phyloP scores from a whole-genome alignment of 2,888 invertebrate species.

The Microplitis manilae region DNA sequence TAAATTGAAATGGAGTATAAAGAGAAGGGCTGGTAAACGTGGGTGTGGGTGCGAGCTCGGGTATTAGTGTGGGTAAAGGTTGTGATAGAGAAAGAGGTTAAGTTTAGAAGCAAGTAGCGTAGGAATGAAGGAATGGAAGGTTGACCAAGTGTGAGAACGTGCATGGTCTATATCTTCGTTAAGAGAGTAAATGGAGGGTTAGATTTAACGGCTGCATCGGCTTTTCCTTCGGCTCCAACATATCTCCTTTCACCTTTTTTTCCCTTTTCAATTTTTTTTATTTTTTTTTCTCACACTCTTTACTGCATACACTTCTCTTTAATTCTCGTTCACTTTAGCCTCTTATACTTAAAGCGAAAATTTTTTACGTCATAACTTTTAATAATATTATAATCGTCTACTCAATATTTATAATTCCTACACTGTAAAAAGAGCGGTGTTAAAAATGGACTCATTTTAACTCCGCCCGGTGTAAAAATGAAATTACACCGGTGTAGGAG shows the following conservation, averaged over 20 bases:
- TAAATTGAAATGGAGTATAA: constrained; percentile 1
- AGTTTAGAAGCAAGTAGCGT: constrained; percentile 13
- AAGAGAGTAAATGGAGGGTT: constrained; percentile 32
- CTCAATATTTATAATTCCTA: neutral
- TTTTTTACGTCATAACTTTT: constrained; percentile 3
- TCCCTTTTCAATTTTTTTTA: constrained; percentile 10
- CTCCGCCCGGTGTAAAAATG: too few species aligned
- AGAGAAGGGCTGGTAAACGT: neutral
- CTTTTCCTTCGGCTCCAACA: constrained; percentile 34
- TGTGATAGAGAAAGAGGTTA: constrained; percentile 14
- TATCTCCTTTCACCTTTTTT: constrained; percentile 11
- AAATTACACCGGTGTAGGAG: too few species aligned
- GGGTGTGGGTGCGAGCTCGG: neutral
- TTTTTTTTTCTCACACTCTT: neutral
- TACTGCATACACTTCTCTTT: neutral
- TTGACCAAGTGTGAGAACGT: neutral
- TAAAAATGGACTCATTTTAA: too few species aligned
- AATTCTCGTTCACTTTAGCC: neutral
- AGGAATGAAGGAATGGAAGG: constrained; percentile 23
- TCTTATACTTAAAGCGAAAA: neutral
- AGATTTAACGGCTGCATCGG: constrained; percentile 32
- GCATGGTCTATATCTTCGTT: constrained; percentile 37
- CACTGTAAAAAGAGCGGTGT: too few species aligned
- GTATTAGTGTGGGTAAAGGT: constrained; percentile 31
- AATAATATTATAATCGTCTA: neutral